A percentile compares a stretch with the other conserved stretches of the same genome.
Evolutionary conservation across 2,797 vertebrate genomes (phyloP).

Genomic region (Coregonus sp.): DNA sequence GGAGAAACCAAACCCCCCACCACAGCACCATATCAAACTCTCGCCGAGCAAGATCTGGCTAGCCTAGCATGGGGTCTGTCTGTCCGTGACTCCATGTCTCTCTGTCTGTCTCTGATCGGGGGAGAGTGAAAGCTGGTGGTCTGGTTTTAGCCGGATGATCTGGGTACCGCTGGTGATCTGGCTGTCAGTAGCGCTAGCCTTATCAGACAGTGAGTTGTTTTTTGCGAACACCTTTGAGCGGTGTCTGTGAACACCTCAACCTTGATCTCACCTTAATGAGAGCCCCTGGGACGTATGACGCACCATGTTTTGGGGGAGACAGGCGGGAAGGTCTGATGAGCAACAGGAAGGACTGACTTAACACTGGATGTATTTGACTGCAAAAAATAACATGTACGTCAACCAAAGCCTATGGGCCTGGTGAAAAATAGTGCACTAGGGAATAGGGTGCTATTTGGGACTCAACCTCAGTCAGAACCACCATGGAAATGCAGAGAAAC

Average conservation of each 20-base stretch:
- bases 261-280: slow-evolving; percentile 68
- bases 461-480: slow-evolving; percentile 20
- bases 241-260: slow-evolving; percentile 33
- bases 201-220: slow-evolving; percentile 20
- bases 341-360: background rate
- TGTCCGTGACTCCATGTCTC: slow-evolving; percentile 1
- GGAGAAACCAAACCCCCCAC: background rate
- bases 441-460: slow-evolving; percentile 27
- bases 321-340: no score
- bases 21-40: background rate
- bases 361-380: no score
- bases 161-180: slow-evolving; percentile 27
- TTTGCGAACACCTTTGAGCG: slow-evolving; percentile 24
- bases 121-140: slow-evolving; percentile 39
- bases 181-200: no score
- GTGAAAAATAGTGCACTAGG: no score
- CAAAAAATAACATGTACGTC: slow-evolving; percentile 15
- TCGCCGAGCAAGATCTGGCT: no score
- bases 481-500: background rate
- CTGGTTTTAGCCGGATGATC: slow-evolving; percentile 33
- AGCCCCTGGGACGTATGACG: slow-evolving; percentile 30
- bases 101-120: background rate
- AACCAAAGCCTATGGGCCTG: slow-evolving; percentile 35
- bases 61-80: background rate
- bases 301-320: slow-evolving; percentile 17